Conservation (phyloP, 2,113 vertebrate species). For the Salminus brasiliensis region DNA sequence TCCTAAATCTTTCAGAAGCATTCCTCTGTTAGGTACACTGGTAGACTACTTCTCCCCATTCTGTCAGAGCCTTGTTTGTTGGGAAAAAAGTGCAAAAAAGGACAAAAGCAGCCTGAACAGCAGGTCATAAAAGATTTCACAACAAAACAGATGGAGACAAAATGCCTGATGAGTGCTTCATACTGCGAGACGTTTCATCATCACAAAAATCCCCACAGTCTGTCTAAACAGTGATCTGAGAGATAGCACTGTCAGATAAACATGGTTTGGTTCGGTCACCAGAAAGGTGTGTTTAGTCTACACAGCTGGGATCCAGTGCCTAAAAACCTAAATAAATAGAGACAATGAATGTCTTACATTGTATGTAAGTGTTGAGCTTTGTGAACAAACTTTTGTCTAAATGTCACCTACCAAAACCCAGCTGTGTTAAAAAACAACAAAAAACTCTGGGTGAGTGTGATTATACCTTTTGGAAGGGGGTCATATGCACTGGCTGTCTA, state of each 20-base stretch:
- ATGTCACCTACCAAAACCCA: not conserved
- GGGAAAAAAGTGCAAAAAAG: slow-evolving; percentile 5
- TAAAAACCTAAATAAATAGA: slow-evolving; percentile 58
- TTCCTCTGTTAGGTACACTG: slow-evolving; percentile 35
- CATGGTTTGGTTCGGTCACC: slow-evolving; percentile 40
- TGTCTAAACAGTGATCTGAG: slow-evolving; percentile 35
- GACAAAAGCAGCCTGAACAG: slow-evolving; percentile 5
- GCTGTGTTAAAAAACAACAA: not conserved
- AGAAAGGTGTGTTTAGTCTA: slow-evolving; percentile 71
- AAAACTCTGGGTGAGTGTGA: not conserved
- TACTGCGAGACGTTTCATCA: slow-evolving; percentile 28
- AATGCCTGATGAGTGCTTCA: not conserved
- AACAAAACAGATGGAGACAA: slow-evolving; percentile 34
- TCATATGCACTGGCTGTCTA: slow-evolving; percentile 25
- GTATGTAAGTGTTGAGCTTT: not conserved
- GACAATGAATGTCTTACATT: slow-evolving; percentile 44
- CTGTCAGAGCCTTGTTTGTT: not conserved
- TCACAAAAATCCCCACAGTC: slow-evolving; percentile 24
- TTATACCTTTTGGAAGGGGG: not conserved
- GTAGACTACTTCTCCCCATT: slow-evolving; percentile 10
- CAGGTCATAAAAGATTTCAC: not conserved
- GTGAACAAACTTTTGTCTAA: not conserved
- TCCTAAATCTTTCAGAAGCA: slow-evolving; percentile 39
- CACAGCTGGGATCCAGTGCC: slow-evolving; percentile 62
- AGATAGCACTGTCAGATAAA: slow-evolving; percentile 40